Evolutionary conservation across 2,113 vertebrate species (phyloP), one percentile per base, ranked within the genome.

Genomic region (Centropus unirufus): DNA sequence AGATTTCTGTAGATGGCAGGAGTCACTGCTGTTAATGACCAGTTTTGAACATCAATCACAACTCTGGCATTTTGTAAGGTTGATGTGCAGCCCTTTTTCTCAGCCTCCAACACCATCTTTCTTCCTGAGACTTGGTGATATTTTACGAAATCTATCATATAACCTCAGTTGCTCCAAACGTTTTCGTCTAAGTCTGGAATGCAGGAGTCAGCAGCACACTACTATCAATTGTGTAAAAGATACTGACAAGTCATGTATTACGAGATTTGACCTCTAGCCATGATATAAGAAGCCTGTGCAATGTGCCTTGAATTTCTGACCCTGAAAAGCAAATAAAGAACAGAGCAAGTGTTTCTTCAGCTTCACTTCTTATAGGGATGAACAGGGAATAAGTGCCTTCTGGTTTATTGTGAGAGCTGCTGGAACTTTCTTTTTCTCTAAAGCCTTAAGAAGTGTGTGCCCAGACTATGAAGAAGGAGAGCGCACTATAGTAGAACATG

Each of bases 221-320:
- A 36, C 94, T 94, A 95, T 97, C 94, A 96, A 96, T 96, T 96
- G 92, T 95, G 87, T 97, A 96, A 96, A 96, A 95, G 94, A 96
- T 95, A 95, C 90, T 96, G 96, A 96, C 93, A 95, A 95, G 96
- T 94, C 95, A 88, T 95, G 87, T 96, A 96, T 97, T 95, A 90
- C 9, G 44, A 96, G 93, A 64, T 97, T 96, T 95, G 95, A 96
- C 96, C 92, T 96, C 95, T 95, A 91, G 87, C 87, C 61, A 13
- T 74, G 40, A 82, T 94, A 52, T 91, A 95, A 97, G 90, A 90
- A 93, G 78, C 76, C 85, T 87, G 74, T 82, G 91, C 92, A 94
- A 55, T 93, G 92, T 67, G 93, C 89, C 95, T 97, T 83, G 92
- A 92, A 96, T 95, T 95, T 88, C 91, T 96, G 95, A 95, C 95